These are phyloP conservation scores for Lordiphosa andalusiaca DNA, from an alignment of 2,888 invertebrate species.

Conservation along the genomic window DNA sequence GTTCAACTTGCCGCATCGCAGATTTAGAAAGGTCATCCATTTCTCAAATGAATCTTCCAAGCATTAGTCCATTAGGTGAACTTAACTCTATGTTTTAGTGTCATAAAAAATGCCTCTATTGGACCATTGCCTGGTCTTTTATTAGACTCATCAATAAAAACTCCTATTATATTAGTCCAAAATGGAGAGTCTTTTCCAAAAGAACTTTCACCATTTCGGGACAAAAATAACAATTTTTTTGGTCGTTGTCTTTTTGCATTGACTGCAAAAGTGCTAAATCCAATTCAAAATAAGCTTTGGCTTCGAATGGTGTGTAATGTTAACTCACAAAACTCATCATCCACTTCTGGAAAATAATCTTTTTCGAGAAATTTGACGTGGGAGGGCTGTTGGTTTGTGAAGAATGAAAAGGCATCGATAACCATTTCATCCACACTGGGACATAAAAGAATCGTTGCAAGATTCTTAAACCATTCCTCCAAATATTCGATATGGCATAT, in stretches of 20 bases:
- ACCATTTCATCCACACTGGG: neutral
- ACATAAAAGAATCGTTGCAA: conserved; percentile 9
- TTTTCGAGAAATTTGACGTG: neutral
- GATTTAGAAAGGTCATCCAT: neutral
- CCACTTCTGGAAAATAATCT: no score
- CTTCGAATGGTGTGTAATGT: no score
- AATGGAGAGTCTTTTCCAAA: no score
- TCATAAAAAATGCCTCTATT: neutral
- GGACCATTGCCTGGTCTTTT: conserved; percentile 1
- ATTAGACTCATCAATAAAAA: neutral
- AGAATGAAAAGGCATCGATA: neutral
- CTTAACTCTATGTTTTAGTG: neutral
- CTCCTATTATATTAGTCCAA: neutral
- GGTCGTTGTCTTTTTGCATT: no score
- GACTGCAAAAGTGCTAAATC: no score
- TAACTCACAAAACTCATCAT: no score
- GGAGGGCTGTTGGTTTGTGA: neutral
- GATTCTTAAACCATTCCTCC: neutral
- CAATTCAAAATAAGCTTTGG: no score
- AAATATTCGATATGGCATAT: neutral
- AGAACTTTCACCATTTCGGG: no score
- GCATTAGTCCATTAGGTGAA: neutral
- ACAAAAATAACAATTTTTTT: no score
- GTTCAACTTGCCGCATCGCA: neutral
- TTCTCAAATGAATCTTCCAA: conserved; percentile 1